phyloP scores from a whole-genome alignment of 2,113 vertebrate genomes.

The Catharus minimus region DNA sequence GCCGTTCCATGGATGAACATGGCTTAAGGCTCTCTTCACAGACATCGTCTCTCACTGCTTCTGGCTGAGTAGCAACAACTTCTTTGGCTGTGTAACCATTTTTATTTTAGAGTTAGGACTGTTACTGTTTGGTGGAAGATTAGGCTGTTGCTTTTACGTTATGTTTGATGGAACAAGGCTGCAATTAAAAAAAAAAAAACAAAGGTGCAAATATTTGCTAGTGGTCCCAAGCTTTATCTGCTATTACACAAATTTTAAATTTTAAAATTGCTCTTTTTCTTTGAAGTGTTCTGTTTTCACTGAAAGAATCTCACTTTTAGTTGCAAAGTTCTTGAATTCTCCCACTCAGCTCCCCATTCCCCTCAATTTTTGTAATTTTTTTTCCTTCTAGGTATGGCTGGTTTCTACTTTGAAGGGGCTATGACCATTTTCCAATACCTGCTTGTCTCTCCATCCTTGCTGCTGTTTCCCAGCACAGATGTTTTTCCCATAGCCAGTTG shows the following conservation, averaged over 20 bases:
- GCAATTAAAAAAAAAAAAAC: neutral
- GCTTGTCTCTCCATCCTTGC: neutral
- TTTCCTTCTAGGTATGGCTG: neutral
- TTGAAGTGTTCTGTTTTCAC: neutral
- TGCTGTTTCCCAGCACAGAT: neutral
- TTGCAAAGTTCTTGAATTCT: neutral
- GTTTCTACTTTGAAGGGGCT: neutral
- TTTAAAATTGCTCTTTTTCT: neutral
- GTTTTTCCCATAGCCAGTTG: neutral
- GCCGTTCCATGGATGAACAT: neutral
- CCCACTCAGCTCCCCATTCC: neutral
- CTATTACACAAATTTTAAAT: neutral
- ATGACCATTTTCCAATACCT: neutral
- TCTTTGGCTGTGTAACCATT: neutral
- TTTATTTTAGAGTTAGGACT: neutral
- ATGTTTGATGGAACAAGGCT: neutral
- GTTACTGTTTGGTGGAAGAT: neutral
- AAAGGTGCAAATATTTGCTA: neutral
- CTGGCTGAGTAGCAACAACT: neutral
- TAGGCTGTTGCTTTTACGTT: neutral
- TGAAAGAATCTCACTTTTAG: neutral
- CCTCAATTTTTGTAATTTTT: neutral
- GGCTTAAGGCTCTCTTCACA: neutral
- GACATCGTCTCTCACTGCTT: fast-evolving
- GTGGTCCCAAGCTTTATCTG: neutral